Evolutionary conservation across 1,140 invertebrate species (phyloP).

Genomic region (Chironomus striatipennis): DNA sequence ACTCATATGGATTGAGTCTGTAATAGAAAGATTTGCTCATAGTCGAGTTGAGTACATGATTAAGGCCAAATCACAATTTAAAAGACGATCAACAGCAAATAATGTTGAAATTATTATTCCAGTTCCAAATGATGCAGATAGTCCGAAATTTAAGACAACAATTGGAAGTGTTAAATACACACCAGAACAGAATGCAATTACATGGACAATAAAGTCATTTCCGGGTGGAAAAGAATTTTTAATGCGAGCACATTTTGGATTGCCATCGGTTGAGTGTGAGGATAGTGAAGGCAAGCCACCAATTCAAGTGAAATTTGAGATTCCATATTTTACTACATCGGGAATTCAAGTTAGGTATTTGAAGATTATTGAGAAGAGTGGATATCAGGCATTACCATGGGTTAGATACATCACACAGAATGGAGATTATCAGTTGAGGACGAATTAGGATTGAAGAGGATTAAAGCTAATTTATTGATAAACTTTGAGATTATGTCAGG

Average conservation of each 20-base stretch:
- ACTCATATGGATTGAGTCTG: conserved; percentile 98
- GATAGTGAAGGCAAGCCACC: conserved; percentile 95
- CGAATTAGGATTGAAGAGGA: conserved; percentile 59
- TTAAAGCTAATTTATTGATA: no score
- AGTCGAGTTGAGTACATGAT: conserved; percentile 99
- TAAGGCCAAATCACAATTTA: conserved; percentile 99
- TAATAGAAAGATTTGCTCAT: conserved; percentile 97
- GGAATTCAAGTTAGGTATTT: conserved; percentile 98
- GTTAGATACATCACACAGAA: conserved; percentile 99
- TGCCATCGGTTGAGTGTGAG: conserved; percentile 93
- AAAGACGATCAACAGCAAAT: conserved; percentile 94
- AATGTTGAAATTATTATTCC: conserved; percentile 99
- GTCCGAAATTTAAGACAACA: conserved; percentile 97
- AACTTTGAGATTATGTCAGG: no score
- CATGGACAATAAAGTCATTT: conserved; percentile 99
- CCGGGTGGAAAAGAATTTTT: conserved; percentile 98
- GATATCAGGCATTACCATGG: conserved; percentile 98
- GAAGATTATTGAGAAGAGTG: conserved; percentile 99
- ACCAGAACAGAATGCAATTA: conserved; percentile 94
- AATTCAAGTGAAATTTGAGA: conserved; percentile 99
- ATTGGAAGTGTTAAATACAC: conserved; percentile 97
- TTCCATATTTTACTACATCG: conserved; percentile 99
- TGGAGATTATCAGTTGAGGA: conserved; percentile 97
- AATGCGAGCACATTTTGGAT: conserved; percentile 98
- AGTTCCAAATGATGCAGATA: conserved; percentile 95